A percentile compares a stretch with the other conserved stretches of the same genome.
phyloP scores from a whole-genome alignment of 2,888 invertebrate genomes.

The Adineta ricciae region DNA sequence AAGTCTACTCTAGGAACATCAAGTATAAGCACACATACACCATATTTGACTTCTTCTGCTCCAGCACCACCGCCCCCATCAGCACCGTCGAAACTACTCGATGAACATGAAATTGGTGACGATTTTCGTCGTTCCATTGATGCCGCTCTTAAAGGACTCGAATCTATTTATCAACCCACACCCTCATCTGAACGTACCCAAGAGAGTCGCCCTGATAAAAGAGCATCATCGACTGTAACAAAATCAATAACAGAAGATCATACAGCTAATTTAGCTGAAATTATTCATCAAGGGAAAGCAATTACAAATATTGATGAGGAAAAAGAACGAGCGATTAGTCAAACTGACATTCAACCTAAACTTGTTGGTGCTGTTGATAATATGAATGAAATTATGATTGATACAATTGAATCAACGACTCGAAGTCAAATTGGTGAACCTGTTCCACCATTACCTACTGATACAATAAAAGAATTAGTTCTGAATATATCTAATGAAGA shows the following conservation, averaged over 20 bases:
- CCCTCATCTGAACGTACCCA: not conserved
- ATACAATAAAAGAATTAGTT: not conserved
- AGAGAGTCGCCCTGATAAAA: not conserved
- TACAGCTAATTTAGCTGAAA: not conserved
- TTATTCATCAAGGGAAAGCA: not conserved
- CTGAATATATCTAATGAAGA: not conserved
- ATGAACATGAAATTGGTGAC: slow-evolving; percentile 6
- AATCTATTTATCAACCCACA: not conserved
- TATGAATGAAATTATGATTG: not conserved
- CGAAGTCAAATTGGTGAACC: not conserved
- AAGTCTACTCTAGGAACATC: not conserved
- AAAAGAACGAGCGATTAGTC: not conserved
- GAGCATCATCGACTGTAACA: not conserved
- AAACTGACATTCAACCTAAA: not conserved
- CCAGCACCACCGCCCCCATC: not conserved
- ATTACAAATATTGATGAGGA: not conserved
- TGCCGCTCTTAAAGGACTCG: not conserved
- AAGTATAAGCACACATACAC: not conserved
- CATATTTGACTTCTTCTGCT: not conserved
- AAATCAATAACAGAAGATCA: not conserved
- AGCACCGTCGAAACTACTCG: not conserved
- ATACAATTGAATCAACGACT: not conserved
- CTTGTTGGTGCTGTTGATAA: not conserved
- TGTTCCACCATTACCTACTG: not conserved
- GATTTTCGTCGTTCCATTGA: slow-evolving; percentile 22